These are phyloP conservation scores for Conus betulinus DNA, from an alignment of 1,140 invertebrate species.

Conservation along the genomic window DNA sequence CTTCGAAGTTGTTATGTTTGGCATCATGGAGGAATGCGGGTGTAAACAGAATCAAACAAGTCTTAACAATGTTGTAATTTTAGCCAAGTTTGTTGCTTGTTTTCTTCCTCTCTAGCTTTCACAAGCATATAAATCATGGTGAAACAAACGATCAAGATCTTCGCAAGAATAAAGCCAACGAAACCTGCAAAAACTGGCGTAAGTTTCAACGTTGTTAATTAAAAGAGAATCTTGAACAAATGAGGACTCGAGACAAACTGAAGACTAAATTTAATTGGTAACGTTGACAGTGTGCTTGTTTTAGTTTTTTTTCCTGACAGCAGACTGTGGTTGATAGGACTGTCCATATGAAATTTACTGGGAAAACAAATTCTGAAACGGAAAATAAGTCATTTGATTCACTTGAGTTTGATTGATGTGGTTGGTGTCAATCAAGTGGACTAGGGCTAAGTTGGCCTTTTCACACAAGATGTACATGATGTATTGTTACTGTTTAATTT, in stretches of 20 bases:
- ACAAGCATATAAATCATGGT: constrained; percentile 65
- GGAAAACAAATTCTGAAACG: too few species aligned
- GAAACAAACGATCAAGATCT: constrained; percentile 76
- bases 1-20: constrained; percentile 30
- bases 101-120: not conserved
- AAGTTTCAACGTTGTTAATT: constrained; percentile 35
- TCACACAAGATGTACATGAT: too few species aligned
- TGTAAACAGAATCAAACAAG: constrained; percentile 44
- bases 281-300: not conserved
- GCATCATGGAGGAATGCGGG: constrained; percentile 52
- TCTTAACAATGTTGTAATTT: constrained; percentile 14
- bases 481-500: too few species aligned
- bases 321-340: too few species aligned
- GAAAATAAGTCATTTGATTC: too few species aligned
- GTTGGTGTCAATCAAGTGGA: too few species aligned
- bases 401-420: too few species aligned
- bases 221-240: too few species aligned
- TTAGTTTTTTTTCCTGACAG: not conserved
- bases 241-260: too few species aligned
- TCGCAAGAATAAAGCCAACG: constrained; percentile 73
- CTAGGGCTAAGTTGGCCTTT: too few species aligned
- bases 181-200: constrained; percentile 70
- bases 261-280: too few species aligned
- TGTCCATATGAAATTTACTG: too few species aligned
- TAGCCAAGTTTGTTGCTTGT: not conserved